Conservation (phyloP, 2,888 invertebrate genomes). For the Enchytraeus crypticus region DNA sequence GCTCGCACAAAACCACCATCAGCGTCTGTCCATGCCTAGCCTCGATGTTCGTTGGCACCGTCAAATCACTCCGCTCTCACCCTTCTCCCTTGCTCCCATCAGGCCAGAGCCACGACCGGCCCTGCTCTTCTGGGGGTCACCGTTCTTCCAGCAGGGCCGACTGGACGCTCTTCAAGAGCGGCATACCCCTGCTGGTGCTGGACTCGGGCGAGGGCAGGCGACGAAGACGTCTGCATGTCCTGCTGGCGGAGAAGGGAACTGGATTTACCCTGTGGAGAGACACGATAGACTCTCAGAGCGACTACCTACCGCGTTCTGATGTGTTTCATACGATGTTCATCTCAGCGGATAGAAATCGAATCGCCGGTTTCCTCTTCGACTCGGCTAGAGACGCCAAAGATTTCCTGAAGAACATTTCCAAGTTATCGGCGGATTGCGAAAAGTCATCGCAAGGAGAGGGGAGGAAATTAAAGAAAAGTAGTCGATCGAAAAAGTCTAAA, state of each 20-base stretch:
- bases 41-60: constrained; percentile 42
- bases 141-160: not conserved
- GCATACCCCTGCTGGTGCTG: constrained; percentile 68
- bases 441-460: not conserved
- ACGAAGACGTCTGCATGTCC: constrained; percentile 54
- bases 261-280: constrained; percentile 75
- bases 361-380: constrained; percentile 73
- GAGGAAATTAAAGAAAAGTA: not conserved
- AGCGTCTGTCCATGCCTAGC: constrained; percentile 68
- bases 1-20: constrained; percentile 68
- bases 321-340: constrained; percentile 72
- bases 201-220: constrained; percentile 65
- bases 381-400: constrained; percentile 63
- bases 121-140: too few species aligned
- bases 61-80: not conserved
- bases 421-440: constrained; percentile 65
- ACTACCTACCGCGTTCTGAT: constrained; percentile 60
- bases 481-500: not conserved
- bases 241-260: constrained; percentile 68
- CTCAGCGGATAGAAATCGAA: constrained; percentile 65
- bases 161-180: constrained; percentile 68
- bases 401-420: constrained; percentile 53
- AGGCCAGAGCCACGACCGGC: not conserved
- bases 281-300: constrained; percentile 67
- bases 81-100: not conserved